Conservation (phyloP, 2,888 invertebrate genomes). For the Elysia crispata region DNA sequence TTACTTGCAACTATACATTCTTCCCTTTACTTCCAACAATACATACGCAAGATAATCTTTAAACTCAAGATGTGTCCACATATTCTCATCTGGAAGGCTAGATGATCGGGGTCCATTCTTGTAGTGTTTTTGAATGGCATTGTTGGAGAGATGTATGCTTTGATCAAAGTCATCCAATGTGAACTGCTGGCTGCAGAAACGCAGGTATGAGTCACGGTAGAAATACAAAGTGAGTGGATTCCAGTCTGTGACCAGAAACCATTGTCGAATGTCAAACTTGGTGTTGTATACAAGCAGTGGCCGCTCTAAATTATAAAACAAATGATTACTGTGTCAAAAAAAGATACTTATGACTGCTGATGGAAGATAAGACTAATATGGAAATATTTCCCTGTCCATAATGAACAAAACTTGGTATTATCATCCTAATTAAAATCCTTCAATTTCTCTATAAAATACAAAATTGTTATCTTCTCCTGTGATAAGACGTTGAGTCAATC, state of each 20-base stretch:
- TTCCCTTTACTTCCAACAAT: no score
- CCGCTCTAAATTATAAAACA: slow-evolving; percentile 82
- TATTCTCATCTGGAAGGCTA: slow-evolving; percentile 85
- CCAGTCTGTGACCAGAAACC: slow-evolving; percentile 94
- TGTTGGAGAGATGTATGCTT: slow-evolving; percentile 90
- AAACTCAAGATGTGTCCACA: slow-evolving; percentile 89
- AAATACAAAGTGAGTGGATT: slow-evolving; percentile 95
- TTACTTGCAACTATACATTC: no score
- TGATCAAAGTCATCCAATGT: slow-evolving; percentile 92
- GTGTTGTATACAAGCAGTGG: slow-evolving; percentile 92
- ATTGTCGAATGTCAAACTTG: slow-evolving; percentile 96
- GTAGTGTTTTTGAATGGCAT: slow-evolving; percentile 94
- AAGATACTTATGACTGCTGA: no score
- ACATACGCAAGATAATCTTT: slow-evolving; percentile 83
- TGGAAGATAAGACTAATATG: background rate
- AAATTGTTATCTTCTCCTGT: no score
- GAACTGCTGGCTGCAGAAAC: slow-evolving; percentile 88
- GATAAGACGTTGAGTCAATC: no score
- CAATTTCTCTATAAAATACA: no score
- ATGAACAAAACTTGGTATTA: no score
- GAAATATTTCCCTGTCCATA: background rate
- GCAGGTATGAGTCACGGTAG: slow-evolving; percentile 93
- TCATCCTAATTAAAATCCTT: no score
- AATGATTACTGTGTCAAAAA: no score
- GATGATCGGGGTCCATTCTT: slow-evolving; percentile 79